Conservation (phyloP, 2,888 invertebrate species). For the Malachius bipustulatus region DNA sequence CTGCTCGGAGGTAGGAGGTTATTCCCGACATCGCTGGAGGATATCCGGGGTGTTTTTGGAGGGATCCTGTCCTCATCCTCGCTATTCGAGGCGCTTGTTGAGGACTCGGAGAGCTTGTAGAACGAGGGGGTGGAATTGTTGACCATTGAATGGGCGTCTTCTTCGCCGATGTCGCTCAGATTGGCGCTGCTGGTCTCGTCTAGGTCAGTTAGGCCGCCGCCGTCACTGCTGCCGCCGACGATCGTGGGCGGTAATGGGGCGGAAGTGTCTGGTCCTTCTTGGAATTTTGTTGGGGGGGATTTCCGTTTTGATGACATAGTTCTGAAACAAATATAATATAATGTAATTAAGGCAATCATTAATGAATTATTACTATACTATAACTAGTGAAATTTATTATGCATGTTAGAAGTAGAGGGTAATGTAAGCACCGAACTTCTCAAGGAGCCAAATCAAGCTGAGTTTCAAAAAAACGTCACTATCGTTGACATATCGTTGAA, state of each 20-base stretch:
- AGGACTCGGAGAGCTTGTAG: conserved; percentile 34
- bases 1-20: conserved; percentile 29
- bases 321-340: conserved; percentile 46
- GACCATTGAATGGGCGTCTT: conserved; percentile 36
- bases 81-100: conserved; percentile 37
- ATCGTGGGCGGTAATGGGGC: conserved; percentile 27
- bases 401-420: too few relatives aligned
- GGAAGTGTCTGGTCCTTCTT: conserved; percentile 54
- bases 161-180: conserved; percentile 48
- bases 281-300: conserved; percentile 87
- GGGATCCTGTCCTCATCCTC: conserved; percentile 36
- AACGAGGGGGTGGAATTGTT: conserved; percentile 33
- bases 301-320: conserved; percentile 96
- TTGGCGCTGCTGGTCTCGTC: conserved; percentile 48
- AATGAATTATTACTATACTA: too few relatives aligned
- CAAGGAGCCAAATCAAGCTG: too few relatives aligned
- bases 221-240: conserved; percentile 44
- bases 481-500: too few relatives aligned
- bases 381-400: too few relatives aligned
- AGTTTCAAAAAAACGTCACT: too few relatives aligned
- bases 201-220: conserved; percentile 42
- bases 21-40: conserved; percentile 25
- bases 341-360: too few relatives aligned
- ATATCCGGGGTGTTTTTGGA: conserved; percentile 36
- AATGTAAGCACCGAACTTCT: too few relatives aligned